Base-by-base conservation (phyloP, 2,797 vertebrate species). In the Neomorphus geoffroyi region DNA sequence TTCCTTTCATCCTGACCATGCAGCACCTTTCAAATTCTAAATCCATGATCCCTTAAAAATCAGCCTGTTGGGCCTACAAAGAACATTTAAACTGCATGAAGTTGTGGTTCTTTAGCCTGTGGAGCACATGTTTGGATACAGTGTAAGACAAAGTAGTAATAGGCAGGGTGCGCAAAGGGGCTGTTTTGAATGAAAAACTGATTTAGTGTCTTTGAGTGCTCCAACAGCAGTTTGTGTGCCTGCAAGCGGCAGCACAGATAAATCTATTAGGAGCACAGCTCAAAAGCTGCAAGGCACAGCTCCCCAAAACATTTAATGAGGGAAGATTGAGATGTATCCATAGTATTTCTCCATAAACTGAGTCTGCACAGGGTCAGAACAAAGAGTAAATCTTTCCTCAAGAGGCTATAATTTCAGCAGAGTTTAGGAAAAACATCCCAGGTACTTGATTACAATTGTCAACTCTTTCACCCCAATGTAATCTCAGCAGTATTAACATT, bases 171-270 rank as follows among this genome's bases (percentile, higher is more conserved):
- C 88, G 78, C 33, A 80, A 90, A 91, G 43, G 77, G 72, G 51
- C 80, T 92, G 74, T 71, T 96, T 75, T 92, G 86, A 88, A 91
- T 83, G 91, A 86, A 93, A 96, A 92, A 45, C 60, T 93, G 96
- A 95, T 96, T 93, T 96, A 95, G 69, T 78, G 79, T 58, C 88
- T 73, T 71, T 92, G 93, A 79, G 50, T 91, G 83, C 86, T 85
- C 79, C 41, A 92, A 58, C 79, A 93, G 86, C 88, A 94, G 81
- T 71, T 92, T 87, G 41, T 79, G 75, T 72, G 79, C 80, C 60
- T 78, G 77, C 73, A 86, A 79, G 75, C 80, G 88, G 80, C 69
- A 95, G 82, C 65, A 83, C 54, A 93, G 88, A 93, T 93, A 94
- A 95, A 96, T 94, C 90, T 94, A 65, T 95, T 95, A 89, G 80